Evolutionary conservation across 2,888 invertebrate genomes (phyloP).

Genomic region (Celastrina argiolus): DNA sequence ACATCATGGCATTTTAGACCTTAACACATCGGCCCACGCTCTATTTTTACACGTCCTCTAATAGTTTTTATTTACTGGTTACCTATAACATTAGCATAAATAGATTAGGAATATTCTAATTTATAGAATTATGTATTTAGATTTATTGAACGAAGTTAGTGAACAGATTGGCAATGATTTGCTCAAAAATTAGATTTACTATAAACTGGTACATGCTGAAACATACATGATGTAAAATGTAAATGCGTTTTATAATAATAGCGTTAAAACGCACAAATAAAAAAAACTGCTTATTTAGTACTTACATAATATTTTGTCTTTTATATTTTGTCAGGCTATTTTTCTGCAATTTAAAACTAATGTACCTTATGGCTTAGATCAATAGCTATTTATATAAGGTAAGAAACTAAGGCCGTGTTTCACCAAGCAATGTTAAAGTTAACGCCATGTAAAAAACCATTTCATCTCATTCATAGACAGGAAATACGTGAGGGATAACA

Average conservation of each 20-base stretch:
- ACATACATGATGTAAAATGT: not conserved
- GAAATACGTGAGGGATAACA: too few species aligned
- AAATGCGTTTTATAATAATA: not conserved
- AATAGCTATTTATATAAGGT: too few species aligned
- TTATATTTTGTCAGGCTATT: not conserved
- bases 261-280: not conserved
- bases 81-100: not conserved
- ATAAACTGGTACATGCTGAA: not conserved
- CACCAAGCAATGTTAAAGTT: too few species aligned
- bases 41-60: not conserved
- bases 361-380: too few species aligned
- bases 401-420: too few species aligned
- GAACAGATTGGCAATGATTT: not conserved
- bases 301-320: conserved; percentile 4
- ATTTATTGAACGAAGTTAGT: not conserved
- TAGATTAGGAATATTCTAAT: not conserved
- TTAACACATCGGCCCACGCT: not conserved
- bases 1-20: not conserved
- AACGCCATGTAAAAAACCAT: too few species aligned
- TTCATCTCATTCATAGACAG: too few species aligned
- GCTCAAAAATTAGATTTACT: not conserved
- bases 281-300: not conserved
- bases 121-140: not conserved
- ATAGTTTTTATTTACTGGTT: not conserved
- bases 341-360: not conserved